Base-by-base conservation (phyloP, 1,140 invertebrate genomes). In the Scaptomyza montana region DNA sequence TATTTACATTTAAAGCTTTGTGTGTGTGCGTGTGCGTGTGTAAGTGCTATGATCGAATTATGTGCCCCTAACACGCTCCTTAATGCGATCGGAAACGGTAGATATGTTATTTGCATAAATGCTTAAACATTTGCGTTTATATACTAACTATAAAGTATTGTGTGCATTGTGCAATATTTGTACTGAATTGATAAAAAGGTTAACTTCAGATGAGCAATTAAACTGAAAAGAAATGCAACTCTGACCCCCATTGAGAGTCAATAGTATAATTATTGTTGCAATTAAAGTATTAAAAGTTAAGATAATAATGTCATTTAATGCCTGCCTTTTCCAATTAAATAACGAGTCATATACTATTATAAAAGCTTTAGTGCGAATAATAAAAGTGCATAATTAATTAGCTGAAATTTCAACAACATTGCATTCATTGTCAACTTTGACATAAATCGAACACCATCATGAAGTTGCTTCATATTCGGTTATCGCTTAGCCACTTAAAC, bases 361-460 rank as follows among this genome's bases (percentile, higher is more conserved):
- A 5, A 1, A 2, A 30, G 28, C 6, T 2, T 33, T 33, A 7
- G 16, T 16, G 0, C 16, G 16, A 16, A 16, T 16, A 33, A 1
- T 33, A 33, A 6, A 7, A 33, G 30, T 33, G 7, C 5, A 33
- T 33, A 33, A 33, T 33, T 33, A 33, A 7, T 33, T 33, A 33
- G 7, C 30, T 7, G 30, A 33, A 33, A 33, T 33, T 7, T 33
- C 19, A 8, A 2, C 56, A 19, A 16, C 53, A 19, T 92, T 2
- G 92, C 60, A 49, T 93, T 93, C 61, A 92, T 90, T n/a, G 94
- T 93, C 64, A 94, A 90, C 16, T 61, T 46, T 5, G 93, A 79
- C 1, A 91, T 62, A 51, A 92, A 92, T 49, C 77, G 64, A 16
- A 93, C 87, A 2, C 92, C 92, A 2, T 80, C 92, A 43, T 80